These are phyloP conservation scores for Nipponacmea schrenckii DNA, from an alignment of 2,888 invertebrate species.

Conservation along the genomic window DNA sequence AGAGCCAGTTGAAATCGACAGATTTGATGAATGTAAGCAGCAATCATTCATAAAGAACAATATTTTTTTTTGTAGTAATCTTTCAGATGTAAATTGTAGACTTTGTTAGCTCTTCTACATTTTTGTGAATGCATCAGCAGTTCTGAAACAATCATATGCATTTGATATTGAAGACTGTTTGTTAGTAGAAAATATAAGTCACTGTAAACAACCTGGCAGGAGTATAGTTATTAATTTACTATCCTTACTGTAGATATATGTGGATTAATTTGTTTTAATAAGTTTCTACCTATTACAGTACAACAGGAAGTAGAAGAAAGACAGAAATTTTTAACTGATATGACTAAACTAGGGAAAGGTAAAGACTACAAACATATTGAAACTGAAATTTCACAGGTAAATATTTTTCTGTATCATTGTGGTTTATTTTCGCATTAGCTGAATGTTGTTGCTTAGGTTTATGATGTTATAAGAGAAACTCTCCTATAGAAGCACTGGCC, in stretches of 20 bases:
- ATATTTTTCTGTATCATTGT: not conserved
- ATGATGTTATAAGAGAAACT: too few species aligned
- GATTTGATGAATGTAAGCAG: slow-evolving; percentile 67
- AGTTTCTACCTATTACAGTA: slow-evolving; percentile 50
- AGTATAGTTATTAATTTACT: not conserved
- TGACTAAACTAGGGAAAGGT: slow-evolving; percentile 64
- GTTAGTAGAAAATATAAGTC: not conserved
- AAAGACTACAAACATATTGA: slow-evolving; percentile 62
- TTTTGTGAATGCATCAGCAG: not conserved
- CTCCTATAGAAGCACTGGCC: too few species aligned
- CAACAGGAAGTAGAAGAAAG: slow-evolving; percentile 66
- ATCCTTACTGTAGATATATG: not conserved
- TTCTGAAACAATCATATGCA: not conserved
- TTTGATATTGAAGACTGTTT: not conserved
- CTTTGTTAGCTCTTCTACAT: not conserved
- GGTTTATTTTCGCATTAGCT: too few species aligned
- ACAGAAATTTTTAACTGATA: slow-evolving; percentile 60
- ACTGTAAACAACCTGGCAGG: not conserved
- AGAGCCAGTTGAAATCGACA: slow-evolving; percentile 49
- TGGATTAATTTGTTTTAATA: not conserved
- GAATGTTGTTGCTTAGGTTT: too few species aligned
- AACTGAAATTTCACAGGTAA: slow-evolving; percentile 68
- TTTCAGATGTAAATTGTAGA: not conserved
- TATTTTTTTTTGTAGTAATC: too few species aligned
- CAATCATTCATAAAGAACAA: too few species aligned